Base-by-base conservation (phyloP, 2,113 vertebrate genomes). In the Petroica traversi region DNA sequence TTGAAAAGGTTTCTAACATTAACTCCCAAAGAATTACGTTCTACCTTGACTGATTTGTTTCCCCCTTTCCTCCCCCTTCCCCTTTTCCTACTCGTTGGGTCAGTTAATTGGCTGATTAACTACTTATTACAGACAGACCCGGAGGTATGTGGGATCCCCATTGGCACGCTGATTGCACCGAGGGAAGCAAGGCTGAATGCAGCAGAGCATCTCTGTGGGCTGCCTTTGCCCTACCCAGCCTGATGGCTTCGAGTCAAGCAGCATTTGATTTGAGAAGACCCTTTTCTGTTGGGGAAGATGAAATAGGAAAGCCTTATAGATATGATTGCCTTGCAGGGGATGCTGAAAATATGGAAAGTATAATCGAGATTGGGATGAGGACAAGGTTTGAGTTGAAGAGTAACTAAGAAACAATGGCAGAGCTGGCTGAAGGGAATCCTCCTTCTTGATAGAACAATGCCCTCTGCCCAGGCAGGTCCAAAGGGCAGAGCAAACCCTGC, bases 21-120 rank as follows among this genome's bases (percentile, higher is more conserved):
- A 97, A 95, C 94, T 96, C 94, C 89, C 78, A 87, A 78, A 93
- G 94, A 97, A 97, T 97, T 91, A 63, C 1, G 43, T 92, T 93
- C 89, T n/a, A 41, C 41, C 41, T 41, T 41, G 41, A 41, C 41
- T 41, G 41, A 41, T 41, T n/a, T n/a, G n/a, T n/a, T n/a, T 41
- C 41, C 41, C 41, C 41, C 41, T 15, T 41, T 41, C 41, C 41
- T 41, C 41, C 41, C 41, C 41, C 41, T 14, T 41, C 41, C 41
- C 41, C 41, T 41, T 41, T 41, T 41, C 41, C 41, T 41, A 41
- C 41, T 41, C 41, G 41, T 97, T 97, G 95, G 92, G 85, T 96
- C 96, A 97, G 96, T 97, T 98, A 98, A 98, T 96, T 98, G 97
- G 97, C 92, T 97, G 97, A 97, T 98, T 97, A 98, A 95, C 91